Conservation (phyloP, 1,140 invertebrate genomes). For the Orussus abietinus region DNA sequence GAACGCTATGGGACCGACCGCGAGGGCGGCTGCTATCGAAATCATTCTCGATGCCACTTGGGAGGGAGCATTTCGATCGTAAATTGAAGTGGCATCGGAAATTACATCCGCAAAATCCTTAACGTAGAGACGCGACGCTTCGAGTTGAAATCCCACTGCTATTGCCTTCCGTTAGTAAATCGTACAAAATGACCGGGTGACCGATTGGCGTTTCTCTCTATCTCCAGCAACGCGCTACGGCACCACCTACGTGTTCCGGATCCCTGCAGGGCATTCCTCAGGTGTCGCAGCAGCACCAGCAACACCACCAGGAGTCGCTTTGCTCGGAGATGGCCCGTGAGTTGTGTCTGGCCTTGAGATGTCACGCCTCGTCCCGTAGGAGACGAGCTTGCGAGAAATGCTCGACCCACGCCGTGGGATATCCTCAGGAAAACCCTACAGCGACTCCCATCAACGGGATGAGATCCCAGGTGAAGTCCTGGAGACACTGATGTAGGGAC, state of each 20-base stretch:
- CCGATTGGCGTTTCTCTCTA: too few species aligned
- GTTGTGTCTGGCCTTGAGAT: conserved; percentile 71
- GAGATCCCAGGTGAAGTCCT: conserved; percentile 48
- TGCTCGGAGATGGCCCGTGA: conserved; percentile 81
- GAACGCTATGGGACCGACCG: not conserved
- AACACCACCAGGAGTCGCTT: conserved; percentile 61
- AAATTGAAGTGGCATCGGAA: too few species aligned
- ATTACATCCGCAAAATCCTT: too few species aligned
- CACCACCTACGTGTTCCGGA: conserved; percentile 38
- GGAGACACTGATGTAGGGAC: too few species aligned
- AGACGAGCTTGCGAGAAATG: conserved; percentile 67
- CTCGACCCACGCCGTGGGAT: conserved; percentile 54
- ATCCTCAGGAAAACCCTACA: conserved; percentile 44
- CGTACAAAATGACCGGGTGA: too few species aligned
- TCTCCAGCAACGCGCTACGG: too few species aligned
- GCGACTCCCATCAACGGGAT: conserved; percentile 47
- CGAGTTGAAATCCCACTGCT: too few species aligned
- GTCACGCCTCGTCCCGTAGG: conserved; percentile 64
- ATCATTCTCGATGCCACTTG: too few species aligned
- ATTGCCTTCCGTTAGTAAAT: too few species aligned
- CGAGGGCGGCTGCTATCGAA: too few species aligned
- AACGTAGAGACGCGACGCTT: too few species aligned
- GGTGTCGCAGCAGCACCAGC: conserved; percentile 32
- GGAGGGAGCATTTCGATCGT: too few species aligned
- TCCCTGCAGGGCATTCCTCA: conserved; percentile 48